Percentiles rank a stretch among this genome's conserved stretches.
Conservation (phyloP, 2,113 vertebrate species). For the Notechis scutatus region DNA sequence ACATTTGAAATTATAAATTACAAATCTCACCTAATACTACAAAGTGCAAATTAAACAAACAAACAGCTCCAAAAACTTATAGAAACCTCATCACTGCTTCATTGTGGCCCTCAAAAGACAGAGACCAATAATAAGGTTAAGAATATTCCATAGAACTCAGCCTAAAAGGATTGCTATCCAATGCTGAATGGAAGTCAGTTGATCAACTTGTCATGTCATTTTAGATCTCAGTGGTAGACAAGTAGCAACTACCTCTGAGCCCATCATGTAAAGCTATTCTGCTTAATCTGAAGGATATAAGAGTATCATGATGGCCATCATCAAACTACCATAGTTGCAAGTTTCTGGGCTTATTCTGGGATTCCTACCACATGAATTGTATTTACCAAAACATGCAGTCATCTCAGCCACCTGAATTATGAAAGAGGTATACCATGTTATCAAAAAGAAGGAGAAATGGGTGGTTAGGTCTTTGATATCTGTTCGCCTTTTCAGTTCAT, state of each 20-base stretch:
- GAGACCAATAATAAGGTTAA: neutral
- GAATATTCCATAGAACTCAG: neutral
- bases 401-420: neutral
- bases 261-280: neutral
- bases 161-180: neutral
- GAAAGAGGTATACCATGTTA: neutral
- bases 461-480: neutral
- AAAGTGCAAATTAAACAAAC: no score
- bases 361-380: neutral
- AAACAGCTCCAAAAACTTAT: neutral
- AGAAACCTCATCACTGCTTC: neutral
- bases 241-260: neutral
- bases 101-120: neutral
- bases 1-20: no score
- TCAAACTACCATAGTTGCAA: neutral
- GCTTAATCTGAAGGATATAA: neutral
- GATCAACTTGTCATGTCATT: slow-evolving; percentile 29
- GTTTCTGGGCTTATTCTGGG: neutral
- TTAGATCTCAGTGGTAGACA: slow-evolving; percentile 14
- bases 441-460: neutral
- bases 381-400: neutral
- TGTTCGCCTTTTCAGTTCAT: neutral
- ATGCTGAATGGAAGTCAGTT: slow-evolving; percentile 7
- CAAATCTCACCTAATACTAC: no score
- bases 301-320: neutral